Percentiles rank a stretch among this genome's conserved stretches.
phyloP scores from a whole-genome alignment of 2,797 vertebrate species.

The Esox masquinongy region DNA sequence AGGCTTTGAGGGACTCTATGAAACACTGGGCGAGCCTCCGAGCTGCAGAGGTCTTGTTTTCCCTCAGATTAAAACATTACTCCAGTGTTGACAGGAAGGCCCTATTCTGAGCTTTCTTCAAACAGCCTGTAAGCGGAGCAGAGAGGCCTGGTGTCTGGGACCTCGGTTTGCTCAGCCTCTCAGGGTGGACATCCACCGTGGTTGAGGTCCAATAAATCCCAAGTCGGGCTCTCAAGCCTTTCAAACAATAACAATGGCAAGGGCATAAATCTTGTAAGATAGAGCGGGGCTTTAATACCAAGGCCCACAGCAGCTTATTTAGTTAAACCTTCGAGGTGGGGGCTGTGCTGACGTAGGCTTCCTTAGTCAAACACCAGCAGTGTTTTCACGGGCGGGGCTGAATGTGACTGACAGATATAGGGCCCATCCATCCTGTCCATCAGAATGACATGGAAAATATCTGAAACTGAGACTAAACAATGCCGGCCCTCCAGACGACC shows the following conservation, averaged over 20 bases:
- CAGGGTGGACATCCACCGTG: slow-evolving; percentile 28
- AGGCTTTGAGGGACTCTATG: slow-evolving; percentile 33
- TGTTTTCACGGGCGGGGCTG: slow-evolving; percentile 40
- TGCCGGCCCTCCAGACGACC: slow-evolving; percentile 43
- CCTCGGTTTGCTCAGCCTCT: slow-evolving; percentile 39
- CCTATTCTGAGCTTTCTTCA: slow-evolving; percentile 52
- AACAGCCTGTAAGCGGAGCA: slow-evolving; percentile 43
- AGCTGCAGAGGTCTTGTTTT: slow-evolving; percentile 44
- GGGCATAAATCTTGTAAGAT: slow-evolving; percentile 68
- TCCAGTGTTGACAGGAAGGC: slow-evolving; percentile 41
- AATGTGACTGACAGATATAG: slow-evolving; percentile 41
- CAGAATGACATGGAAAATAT: slow-evolving; percentile 32
- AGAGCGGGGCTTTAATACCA: slow-evolving; percentile 64
- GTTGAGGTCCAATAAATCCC: slow-evolving; percentile 57
- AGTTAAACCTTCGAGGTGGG: slow-evolving; percentile 51
- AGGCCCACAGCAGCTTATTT: slow-evolving; percentile 63
- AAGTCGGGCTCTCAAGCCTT: slow-evolving; percentile 60
- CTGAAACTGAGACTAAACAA: slow-evolving; percentile 47
- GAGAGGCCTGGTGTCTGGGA: slow-evolving; percentile 35
- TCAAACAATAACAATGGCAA: slow-evolving; percentile 79
- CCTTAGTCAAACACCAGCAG: slow-evolving; percentile 47
- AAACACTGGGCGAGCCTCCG: slow-evolving; percentile 5
- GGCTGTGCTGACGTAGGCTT: slow-evolving; percentile 49
- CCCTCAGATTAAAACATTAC: slow-evolving; percentile 60
- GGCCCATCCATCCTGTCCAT: slow-evolving; percentile 40